Conservation (phyloP, 2,797 vertebrate genomes). For the Clamator glandarius region DNA sequence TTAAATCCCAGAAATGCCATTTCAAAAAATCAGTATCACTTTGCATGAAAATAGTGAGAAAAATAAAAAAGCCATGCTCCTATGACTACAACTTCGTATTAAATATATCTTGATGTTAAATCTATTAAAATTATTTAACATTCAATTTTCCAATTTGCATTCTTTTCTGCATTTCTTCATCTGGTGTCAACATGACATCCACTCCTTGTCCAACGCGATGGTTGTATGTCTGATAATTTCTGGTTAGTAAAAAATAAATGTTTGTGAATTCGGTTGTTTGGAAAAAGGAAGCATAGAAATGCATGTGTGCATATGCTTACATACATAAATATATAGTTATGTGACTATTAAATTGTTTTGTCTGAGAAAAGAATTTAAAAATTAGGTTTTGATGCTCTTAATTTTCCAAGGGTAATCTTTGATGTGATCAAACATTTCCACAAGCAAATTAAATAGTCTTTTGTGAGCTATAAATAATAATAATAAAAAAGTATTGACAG, state of each 20-base stretch:
- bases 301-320: no score
- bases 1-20: background rate
- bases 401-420: background rate
- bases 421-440: rapidly evolving
- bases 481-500: background rate
- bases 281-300: background rate
- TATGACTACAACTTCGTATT: background rate
- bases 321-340: background rate
- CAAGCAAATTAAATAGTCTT: background rate
- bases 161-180: background rate
- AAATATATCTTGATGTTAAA: background rate
- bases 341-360: background rate
- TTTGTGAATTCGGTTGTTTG: background rate
- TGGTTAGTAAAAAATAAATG: background rate
- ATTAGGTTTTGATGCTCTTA: background rate
- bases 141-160: rapidly evolving
- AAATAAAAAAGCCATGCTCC: background rate
- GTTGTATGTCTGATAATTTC: background rate
- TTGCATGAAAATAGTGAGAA: background rate
- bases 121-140: background rate
- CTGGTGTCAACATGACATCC: rapidly evolving
- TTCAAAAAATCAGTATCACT: background rate
- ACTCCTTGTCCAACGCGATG: rapidly evolving
- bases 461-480: background rate
- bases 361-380: background rate